Conservation (phyloP, 2,113 vertebrate genomes). For the Chionomys nivalis region DNA sequence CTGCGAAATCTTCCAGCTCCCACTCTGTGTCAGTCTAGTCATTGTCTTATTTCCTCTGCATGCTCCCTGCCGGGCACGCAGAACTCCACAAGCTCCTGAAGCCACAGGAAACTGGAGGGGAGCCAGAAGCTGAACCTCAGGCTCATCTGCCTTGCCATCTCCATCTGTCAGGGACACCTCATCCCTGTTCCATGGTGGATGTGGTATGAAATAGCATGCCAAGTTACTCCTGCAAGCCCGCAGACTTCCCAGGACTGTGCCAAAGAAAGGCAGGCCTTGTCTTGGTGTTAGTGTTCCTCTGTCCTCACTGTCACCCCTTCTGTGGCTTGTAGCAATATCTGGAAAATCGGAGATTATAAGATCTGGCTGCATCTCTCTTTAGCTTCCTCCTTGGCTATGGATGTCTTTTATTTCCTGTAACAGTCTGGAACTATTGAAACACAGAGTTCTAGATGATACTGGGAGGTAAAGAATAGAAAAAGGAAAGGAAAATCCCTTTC, state of each 20-base stretch:
- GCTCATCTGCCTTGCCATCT: neutral
- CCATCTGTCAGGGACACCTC: neutral
- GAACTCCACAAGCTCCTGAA: neutral
- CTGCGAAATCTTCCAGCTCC: neutral
- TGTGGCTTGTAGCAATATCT: neutral
- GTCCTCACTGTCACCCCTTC: rapidly evolving
- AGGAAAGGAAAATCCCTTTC: neutral
- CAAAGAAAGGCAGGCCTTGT: neutral
- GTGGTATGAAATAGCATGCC: neutral
- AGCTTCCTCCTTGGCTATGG: neutral
- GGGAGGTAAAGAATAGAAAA: neutral
- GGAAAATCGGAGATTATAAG: neutral
- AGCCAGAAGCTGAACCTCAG: neutral
- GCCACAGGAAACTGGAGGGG: neutral
- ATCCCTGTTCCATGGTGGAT: rapidly evolving
- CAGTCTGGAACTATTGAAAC: neutral
- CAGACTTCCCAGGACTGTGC: neutral
- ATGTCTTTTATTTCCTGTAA: neutral
- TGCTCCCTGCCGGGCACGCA: neutral
- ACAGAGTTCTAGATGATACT: neutral
- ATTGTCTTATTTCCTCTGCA: neutral
- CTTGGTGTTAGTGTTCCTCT: no score
- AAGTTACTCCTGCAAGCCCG: neutral
- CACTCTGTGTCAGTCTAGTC: neutral
- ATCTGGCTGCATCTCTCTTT: neutral